Evolutionary conservation across 2,113 vertebrate species (phyloP).

Genomic region (Gavialis gangeticus): DNA sequence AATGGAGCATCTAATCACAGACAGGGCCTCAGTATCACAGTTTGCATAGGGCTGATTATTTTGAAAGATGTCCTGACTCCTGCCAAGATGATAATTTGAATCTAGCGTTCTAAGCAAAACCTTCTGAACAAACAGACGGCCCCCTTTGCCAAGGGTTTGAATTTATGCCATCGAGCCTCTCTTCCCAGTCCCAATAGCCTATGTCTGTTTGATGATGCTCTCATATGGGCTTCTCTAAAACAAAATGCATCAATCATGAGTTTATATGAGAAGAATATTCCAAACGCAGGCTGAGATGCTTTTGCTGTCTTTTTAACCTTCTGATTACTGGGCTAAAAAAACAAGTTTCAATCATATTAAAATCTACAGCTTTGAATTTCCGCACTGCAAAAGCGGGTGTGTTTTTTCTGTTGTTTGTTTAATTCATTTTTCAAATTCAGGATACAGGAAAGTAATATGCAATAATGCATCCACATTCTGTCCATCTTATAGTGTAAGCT

Average conservation of each 20-base stretch:
- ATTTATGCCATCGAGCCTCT: conserved; percentile 16
- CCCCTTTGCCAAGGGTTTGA: neutral
- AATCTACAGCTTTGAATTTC: neutral
- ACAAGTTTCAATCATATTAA: neutral
- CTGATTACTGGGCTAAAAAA: conserved; percentile 35
- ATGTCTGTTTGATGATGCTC: neutral
- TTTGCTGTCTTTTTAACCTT: conserved; percentile 3
- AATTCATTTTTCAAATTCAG: neutral
- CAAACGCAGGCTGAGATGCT: neutral
- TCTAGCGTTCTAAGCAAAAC: neutral
- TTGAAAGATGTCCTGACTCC: neutral
- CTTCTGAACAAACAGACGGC: neutral
- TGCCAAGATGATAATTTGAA: neutral
- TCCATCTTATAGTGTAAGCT: neutral
- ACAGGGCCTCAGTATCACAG: neutral
- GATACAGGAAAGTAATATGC: neutral
- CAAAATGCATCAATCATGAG: conserved; percentile 26
- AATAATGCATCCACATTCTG: neutral
- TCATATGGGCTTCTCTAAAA: conserved; percentile 1
- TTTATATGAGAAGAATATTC: neutral
- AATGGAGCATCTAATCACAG: neutral
- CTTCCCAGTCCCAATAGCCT: neutral
- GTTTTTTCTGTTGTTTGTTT: neutral
- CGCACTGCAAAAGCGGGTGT: neutral
- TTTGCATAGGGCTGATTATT: neutral